Base-by-base conservation (phyloP, 2,888 invertebrate species). In the Lapara coniferarum region DNA sequence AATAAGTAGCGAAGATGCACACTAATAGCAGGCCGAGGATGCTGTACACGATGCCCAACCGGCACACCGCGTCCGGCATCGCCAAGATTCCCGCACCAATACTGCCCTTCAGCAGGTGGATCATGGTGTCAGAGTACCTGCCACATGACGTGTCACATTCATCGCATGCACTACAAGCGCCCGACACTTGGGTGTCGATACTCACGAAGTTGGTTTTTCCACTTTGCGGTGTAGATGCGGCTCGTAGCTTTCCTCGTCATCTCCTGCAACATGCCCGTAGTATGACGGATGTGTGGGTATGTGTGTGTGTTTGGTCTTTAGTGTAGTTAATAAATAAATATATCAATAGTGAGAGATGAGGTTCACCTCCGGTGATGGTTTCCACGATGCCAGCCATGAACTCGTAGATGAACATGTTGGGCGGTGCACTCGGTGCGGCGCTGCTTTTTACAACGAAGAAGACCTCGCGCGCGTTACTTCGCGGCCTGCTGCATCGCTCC, bases 41-140 rank as follows among this genome's bases (percentile, higher is more conserved):
- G 53, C 97, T 96, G 19, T 94, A 92, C 73, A 96, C 83, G 1
- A 97, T 82, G 0, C 97, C 97, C 55, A 88, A 66, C 19, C 88
- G 84, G 1, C 71, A 56, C 12, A 94, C 88, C 1, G 94, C 95
- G 70, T 93, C 94, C 0, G 98, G 98, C 96, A 99, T 97, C 19
- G 99, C 98, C 70, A 99, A 92, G 73, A 99, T 97, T 3, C 99
- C 99, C 0, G 98, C 98, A 4, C 99, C 99, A 74, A 99, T 95
- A 84, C 98, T 98, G 51, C 98, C 98, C 88, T 99, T 99, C 69
- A 99, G 93, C 81, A 99, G 91, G 87, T 99, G 98, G 84, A 98
- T 96, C 83, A 98, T 95, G 0, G 98, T 98, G 81, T 98, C 97
- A 74, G 95, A 85, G 87, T 98, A 98, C 72, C 98, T 98, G 90